Evolutionary conservation across 2,797 vertebrate genomes (phyloP).

Genomic region (Oophaga sylvatica): DNA sequence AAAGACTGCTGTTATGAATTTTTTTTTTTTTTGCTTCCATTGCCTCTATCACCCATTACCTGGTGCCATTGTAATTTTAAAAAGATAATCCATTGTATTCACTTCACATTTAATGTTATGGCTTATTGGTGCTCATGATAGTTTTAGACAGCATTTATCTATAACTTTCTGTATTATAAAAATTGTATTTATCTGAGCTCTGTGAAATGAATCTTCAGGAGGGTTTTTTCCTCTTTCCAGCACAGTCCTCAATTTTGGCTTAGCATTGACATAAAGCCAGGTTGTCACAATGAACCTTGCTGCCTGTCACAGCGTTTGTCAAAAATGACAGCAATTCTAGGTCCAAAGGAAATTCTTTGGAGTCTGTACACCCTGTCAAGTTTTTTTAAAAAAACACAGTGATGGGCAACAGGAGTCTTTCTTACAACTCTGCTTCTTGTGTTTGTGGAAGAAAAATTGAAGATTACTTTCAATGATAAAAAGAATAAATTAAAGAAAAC

Average conservation of each 20-base stretch:
- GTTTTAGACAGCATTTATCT: too few relatives aligned
- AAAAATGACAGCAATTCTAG: neutral
- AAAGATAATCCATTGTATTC: too few relatives aligned
- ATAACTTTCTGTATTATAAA: neutral
- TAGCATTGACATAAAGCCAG: neutral
- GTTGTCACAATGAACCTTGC: neutral
- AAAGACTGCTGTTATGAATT: too few relatives aligned
- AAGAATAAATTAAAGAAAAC: neutral
- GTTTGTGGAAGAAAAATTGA: neutral
- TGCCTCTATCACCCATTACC: too few relatives aligned
- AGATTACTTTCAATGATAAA: neutral
- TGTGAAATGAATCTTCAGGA: neutral
- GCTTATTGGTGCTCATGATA: too few relatives aligned
- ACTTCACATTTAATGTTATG: too few relatives aligned
- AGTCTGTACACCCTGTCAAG: conserved; percentile 5
- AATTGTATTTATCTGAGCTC: neutral
- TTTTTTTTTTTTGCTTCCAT: too few relatives aligned
- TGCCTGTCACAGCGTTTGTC: neutral
- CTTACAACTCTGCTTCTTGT: neutral
- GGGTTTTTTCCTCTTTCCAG: neutral
- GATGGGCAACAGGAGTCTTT: neutral
- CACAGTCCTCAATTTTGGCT: neutral
- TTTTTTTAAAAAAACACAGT: neutral
- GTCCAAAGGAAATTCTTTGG: neutral
- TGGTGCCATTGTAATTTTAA: too few relatives aligned